Evolutionary conservation across 2,113 vertebrate species (phyloP).

Genomic region (Charadrius vociferus): DNA sequence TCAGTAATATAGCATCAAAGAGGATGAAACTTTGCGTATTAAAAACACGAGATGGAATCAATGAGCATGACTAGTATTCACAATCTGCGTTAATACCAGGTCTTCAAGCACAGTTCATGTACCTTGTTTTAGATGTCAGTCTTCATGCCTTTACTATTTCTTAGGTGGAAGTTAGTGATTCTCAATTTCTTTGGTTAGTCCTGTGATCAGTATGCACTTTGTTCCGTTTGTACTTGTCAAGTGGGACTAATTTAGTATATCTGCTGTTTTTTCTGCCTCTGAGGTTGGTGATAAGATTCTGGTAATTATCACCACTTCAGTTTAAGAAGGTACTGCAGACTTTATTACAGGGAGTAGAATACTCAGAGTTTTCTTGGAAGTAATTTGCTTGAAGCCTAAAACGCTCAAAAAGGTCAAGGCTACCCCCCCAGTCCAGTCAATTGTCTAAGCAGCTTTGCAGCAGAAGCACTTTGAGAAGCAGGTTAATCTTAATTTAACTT

Average conservation of each 20-base stretch:
- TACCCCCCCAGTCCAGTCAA: not conserved
- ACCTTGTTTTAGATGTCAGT: not conserved
- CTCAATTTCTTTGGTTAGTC: not conserved
- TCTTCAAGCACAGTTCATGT: not conserved
- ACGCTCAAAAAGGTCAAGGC: not conserved
- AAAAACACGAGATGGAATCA: not conserved
- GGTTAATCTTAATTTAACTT: not conserved
- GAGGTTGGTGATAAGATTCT: not conserved
- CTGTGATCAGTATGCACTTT: not conserved
- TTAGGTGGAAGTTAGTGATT: not conserved
- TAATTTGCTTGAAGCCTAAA: not conserved
- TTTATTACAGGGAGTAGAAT: not conserved
- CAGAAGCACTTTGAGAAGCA: not conserved
- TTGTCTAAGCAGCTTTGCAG: not conserved
- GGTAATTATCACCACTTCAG: not conserved
- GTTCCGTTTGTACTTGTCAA: not conserved
- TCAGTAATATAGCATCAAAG: not conserved
- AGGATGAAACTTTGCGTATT: not conserved
- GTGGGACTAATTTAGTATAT: not conserved
- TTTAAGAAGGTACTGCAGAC: not conserved
- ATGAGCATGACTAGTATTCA: not conserved
- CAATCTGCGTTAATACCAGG: not conserved
- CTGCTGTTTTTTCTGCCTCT: not conserved
- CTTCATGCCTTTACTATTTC: not conserved
- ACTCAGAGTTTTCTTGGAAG: not conserved